Evolutionary conservation across 1,140 invertebrate genomes (phyloP), one percentile per base, ranked within the genome.

Genomic region (Trachymyrmex cornetzi): DNA sequence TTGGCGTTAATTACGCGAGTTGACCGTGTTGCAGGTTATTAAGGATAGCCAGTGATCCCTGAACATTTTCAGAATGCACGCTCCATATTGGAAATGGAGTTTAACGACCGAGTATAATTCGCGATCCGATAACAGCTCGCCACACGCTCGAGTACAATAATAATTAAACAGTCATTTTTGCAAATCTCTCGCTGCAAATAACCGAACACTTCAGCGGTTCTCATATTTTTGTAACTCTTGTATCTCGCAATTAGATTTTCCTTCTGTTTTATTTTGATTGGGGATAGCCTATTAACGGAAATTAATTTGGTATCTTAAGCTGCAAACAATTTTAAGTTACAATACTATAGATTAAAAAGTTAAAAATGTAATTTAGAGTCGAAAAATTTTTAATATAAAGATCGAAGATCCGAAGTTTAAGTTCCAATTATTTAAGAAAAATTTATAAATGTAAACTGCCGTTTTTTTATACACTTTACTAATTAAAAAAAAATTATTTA

Each of bases 161-260:
- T 85, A 79, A 85, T 85, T 85, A 85, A 85, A 85, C 59, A 48
- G 34, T 79, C 30, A 79, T 85, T 85, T 85, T 85, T 85, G 74
- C 50, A 66, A 79, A 85, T 67, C 22, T 34, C n/a, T 16, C 30
- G 48, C 48, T 67, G 59, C 72, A 44, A 44, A 55, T 79, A 27
- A 74, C 3, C 38, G 66, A 44, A 3, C 30, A 67, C 12, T 57
- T 16, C 67, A 59, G 50, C 11, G 24, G 69, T 63, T 84, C 69
- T 61, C 63, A 67, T 50, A 24, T 34, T 30, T 84, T 27, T 19
- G 22, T 0, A 55, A 6, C 38, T 24, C 2, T 24, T 19, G 38
- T 24, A 2, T 38, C 14, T 38, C 30, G 12, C n/a, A n/a, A 24
- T 14, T 11, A 22, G 14, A 80, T 69, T 61, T 16, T 22, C 14